phyloP scores from a whole-genome alignment of 1,140 invertebrate species.

The Lepidurus arcticus region DNA sequence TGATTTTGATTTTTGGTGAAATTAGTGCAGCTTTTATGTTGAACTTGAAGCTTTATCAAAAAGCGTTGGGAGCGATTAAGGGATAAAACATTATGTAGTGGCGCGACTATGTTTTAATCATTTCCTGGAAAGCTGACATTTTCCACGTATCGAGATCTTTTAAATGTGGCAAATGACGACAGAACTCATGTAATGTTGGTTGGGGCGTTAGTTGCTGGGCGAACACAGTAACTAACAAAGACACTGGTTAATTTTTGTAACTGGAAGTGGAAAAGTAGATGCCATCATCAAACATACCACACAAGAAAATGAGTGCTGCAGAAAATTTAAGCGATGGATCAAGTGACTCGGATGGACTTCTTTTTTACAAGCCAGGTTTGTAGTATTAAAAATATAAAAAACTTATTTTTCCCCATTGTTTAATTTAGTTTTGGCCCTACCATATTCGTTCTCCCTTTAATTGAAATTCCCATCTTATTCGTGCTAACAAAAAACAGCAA shows the following conservation, averaged over 20 bases:
- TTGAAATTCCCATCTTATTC: too few species aligned
- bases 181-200: neutral
- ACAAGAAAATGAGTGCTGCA: neutral
- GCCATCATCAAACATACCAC: too few species aligned
- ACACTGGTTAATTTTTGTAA: neutral
- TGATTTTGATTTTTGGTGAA: neutral
- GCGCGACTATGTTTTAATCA: neutral
- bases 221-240: neutral
- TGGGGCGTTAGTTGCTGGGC: slow-evolving; percentile 13
- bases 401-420: neutral
- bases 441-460: too few species aligned
- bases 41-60: neutral
- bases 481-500: too few species aligned
- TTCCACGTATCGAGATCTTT: neutral
- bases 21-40: too few species aligned
- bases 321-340: slow-evolving; percentile 1
- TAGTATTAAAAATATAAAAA: neutral
- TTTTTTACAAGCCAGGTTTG: neutral
- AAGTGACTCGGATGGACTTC: neutral
- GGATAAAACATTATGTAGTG: neutral
- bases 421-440: too few species aligned
- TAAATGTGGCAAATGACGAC: neutral
- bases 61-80: neutral
- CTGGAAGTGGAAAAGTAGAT: neutral
- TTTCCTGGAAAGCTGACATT: neutral